Conservation (phyloP, 2,888 invertebrate species). For the Cremastinae sp. region DNA sequence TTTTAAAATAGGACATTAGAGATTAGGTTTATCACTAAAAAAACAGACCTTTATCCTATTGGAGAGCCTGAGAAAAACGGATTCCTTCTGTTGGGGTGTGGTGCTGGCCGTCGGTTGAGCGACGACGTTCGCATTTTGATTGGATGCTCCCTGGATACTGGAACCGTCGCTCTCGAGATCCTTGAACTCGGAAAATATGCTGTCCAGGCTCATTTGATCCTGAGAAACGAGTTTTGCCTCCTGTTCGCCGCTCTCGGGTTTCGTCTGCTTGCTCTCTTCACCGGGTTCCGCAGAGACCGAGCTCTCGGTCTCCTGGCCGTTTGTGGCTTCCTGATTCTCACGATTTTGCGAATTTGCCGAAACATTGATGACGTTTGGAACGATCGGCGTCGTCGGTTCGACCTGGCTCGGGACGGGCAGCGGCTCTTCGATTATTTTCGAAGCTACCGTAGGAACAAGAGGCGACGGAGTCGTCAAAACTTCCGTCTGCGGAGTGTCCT, state of each 20-base stretch:
- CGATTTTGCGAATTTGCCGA: conserved; percentile 26
- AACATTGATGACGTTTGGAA: conserved; percentile 30
- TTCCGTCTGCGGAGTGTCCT: conserved; percentile 68
- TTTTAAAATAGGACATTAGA: no score
- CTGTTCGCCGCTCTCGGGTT: conserved; percentile 57
- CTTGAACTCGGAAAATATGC: conserved; percentile 77
- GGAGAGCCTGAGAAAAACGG: conserved; percentile 96
- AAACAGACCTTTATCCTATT: conserved; percentile 94
- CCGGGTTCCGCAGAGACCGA: background rate
- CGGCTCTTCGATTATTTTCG: conserved; percentile 65
- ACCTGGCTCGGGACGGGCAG: conserved; percentile 48
- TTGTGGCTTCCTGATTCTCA: conserved; percentile 34
- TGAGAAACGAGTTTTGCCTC: conserved; percentile 71
- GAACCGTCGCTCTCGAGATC: conserved; percentile 74
- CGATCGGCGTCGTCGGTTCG: conserved; percentile 62
- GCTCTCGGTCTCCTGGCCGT: conserved; percentile 40
- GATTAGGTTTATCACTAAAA: no score
- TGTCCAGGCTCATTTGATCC: conserved; percentile 76
- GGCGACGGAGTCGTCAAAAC: conserved; percentile 66
- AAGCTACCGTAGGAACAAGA: conserved; percentile 56
- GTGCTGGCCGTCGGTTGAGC: conserved; percentile 76
- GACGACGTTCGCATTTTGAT: conserved; percentile 77
- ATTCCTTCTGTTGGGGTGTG: conserved; percentile 88
- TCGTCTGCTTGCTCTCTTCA: background rate
- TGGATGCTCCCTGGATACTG: conserved; percentile 67